Evolutionary conservation across 2,888 invertebrate species (phyloP).

Genomic region (Melinaea marsaeus): DNA sequence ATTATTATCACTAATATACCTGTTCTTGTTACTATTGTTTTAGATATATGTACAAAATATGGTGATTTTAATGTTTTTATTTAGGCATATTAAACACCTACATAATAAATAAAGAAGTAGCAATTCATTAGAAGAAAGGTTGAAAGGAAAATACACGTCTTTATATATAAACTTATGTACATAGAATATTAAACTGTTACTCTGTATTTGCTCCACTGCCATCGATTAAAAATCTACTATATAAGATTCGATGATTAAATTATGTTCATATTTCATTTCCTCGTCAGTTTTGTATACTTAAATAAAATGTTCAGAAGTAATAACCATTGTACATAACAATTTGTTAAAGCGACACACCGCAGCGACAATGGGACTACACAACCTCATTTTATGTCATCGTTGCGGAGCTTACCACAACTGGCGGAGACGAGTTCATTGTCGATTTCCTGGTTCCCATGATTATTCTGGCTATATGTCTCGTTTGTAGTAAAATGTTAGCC

Average conservation of each 20-base stretch:
- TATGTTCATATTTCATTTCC: background rate
- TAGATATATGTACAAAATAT: too few species aligned
- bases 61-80: background rate
- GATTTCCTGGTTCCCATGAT: slow-evolving; percentile 44
- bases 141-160: too few species aligned
- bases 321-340: background rate
- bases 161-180: too few species aligned
- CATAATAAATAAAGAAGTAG: background rate
- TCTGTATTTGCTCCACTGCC: too few species aligned
- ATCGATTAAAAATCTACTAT: background rate
- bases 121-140: too few species aligned
- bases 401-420: slow-evolving; percentile 55
- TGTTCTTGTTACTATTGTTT: too few species aligned
- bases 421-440: slow-evolving; percentile 60
- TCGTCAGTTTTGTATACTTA: too few species aligned
- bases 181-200: too few species aligned
- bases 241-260: background rate
- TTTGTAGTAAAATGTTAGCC: slow-evolving; percentile 65
- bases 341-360: slow-evolving; percentile 47
- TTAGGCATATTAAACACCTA: background rate
- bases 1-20: too few species aligned
- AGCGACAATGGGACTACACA: slow-evolving; percentile 59
- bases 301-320: too few species aligned
- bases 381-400: slow-evolving; percentile 63
- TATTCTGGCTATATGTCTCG: slow-evolving; percentile 51